phyloP scores from a whole-genome alignment of 2,113 vertebrate genomes.

The Lophius piscatorius region DNA sequence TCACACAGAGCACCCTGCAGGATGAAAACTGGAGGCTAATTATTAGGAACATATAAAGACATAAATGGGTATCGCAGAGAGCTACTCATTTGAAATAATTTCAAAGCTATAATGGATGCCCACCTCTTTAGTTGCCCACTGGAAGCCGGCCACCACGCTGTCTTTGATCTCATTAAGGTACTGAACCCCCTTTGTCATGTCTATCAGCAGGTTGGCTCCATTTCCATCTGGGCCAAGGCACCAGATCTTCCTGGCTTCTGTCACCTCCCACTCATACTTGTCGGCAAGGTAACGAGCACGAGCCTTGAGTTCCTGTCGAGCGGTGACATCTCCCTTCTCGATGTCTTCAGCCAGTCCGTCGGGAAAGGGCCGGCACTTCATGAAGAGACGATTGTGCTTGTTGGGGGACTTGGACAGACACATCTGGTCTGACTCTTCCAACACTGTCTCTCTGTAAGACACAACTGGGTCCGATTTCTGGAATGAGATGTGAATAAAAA shows the following conservation, averaged over 20 bases:
- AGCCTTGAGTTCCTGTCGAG: slow-evolving; percentile 90
- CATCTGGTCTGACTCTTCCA: slow-evolving; percentile 81
- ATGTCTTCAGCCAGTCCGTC: slow-evolving; percentile 94
- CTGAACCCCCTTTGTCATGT: slow-evolving; percentile 97
- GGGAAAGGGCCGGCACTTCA: slow-evolving; percentile 89
- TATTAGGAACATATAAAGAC: too few relatives aligned
- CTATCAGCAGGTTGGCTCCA: slow-evolving; percentile 90
- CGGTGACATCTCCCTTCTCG: slow-evolving; percentile 88
- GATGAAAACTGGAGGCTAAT: too few relatives aligned
- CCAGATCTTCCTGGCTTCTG: slow-evolving; percentile 95
- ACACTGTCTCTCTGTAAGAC: slow-evolving; percentile 94
- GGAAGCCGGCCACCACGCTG: slow-evolving; percentile 95
- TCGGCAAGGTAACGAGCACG: slow-evolving; percentile 91
- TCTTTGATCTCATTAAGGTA: slow-evolving; percentile 99
- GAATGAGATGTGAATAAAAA: background rate
- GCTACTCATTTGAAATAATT: too few relatives aligned
- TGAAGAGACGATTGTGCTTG: slow-evolving; percentile 97
- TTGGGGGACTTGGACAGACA: slow-evolving; percentile 98
- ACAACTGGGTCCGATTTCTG: slow-evolving; percentile 98
- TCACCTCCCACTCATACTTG: slow-evolving; percentile 94
- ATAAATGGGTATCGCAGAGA: too few relatives aligned
- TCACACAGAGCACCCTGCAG: slow-evolving; percentile 91
- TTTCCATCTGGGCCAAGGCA: slow-evolving; percentile 95
- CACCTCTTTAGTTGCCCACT: slow-evolving; percentile 97
- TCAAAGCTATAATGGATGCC: too few relatives aligned